phyloP scores from a whole-genome alignment of 2,888 invertebrate genomes.

The Sinohyriopsis cumingii region DNA sequence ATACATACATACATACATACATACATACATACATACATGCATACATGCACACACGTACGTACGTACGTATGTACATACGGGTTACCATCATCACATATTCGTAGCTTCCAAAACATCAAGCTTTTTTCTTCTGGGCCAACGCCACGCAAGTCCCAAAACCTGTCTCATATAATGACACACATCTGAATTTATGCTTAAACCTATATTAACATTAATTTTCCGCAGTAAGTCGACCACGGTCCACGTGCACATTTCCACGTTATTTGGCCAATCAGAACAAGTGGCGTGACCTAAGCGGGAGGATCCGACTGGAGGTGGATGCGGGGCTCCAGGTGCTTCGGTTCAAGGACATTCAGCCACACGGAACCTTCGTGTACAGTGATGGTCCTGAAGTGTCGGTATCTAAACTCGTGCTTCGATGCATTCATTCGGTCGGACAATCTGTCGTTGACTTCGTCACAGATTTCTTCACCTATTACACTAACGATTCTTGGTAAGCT shows the following conservation, averaged over 20 bases:
- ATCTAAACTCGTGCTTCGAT: conserved; percentile 49
- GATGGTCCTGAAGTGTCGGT: conserved; percentile 17
- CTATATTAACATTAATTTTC: too few relatives aligned
- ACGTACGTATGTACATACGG: too few relatives aligned
- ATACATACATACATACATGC: too few relatives aligned
- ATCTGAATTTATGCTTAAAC: too few relatives aligned
- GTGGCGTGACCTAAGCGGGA: conserved; percentile 64
- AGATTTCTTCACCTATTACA: conserved; percentile 49
- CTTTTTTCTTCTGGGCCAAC: too few relatives aligned
- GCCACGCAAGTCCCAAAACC: too few relatives aligned
- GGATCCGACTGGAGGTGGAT: conserved; percentile 50
- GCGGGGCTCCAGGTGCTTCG: conserved; percentile 49
- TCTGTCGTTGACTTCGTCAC: conserved; percentile 10
- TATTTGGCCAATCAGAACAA: conserved; percentile 45
- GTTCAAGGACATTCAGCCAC: conserved; percentile 38
- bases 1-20: too few relatives aligned
- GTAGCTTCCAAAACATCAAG: too few relatives aligned
- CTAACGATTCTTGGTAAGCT: conserved; percentile 54
- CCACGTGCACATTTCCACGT: conserved; percentile 56
- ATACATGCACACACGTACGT: too few relatives aligned
- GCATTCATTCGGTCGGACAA: conserved; percentile 32
- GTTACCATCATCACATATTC: too few relatives aligned
- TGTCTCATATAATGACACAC: too few relatives aligned
- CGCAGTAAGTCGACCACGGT: conserved; percentile 18
- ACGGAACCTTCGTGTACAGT: conserved; percentile 10